A percentile compares a stretch with the other conserved stretches of the same genome.
Evolutionary conservation across 2,797 vertebrate genomes (phyloP).

Genomic region (Microchirus variegatus): DNA sequence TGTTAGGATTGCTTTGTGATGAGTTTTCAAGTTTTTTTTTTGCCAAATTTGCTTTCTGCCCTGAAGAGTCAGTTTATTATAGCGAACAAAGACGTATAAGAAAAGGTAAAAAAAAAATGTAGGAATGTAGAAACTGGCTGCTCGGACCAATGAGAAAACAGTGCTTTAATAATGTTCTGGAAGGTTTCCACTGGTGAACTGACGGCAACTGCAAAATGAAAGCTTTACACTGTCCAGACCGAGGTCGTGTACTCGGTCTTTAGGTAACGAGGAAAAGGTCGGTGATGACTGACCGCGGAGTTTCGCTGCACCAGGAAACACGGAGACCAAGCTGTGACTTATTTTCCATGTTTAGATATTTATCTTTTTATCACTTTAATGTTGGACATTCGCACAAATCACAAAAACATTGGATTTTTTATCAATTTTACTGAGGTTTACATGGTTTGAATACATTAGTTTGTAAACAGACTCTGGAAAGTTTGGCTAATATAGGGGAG

Average conservation of each 20-base stretch:
- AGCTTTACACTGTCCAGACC: constrained; percentile 76
- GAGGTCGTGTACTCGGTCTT: constrained; percentile 24
- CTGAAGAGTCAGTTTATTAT: constrained; percentile 43
- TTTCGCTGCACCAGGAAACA: constrained; percentile 8
- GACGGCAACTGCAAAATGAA: constrained; percentile 57
- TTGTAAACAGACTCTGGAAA: too few species aligned
- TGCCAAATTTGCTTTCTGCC: constrained; percentile 32
- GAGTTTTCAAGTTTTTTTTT: constrained; percentile 32
- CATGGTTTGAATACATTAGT: too few species aligned
- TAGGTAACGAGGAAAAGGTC: constrained; percentile 41
- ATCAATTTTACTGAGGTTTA: too few species aligned
- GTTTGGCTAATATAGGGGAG: too few species aligned
- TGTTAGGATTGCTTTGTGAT: constrained; percentile 52
- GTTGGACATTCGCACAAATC: too few species aligned
- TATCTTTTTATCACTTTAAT: too few species aligned
- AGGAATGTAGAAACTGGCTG: constrained; percentile 68
- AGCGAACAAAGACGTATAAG: constrained; percentile 42
- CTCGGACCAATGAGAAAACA: constrained; percentile 68
- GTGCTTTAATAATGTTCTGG: constrained; percentile 70
- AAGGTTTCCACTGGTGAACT: constrained; percentile 26
- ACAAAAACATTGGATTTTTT: too few species aligned
- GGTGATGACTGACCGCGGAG: constrained; percentile 7
- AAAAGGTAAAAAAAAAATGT: constrained; percentile 49
- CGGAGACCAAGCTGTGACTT: constrained; percentile 24
- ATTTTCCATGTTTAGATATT: too few species aligned